A percentile compares a stretch with the other conserved stretches of the same genome.
phyloP scores from a whole-genome alignment of 1,140 invertebrate species.

The Aphelinus certus region DNA sequence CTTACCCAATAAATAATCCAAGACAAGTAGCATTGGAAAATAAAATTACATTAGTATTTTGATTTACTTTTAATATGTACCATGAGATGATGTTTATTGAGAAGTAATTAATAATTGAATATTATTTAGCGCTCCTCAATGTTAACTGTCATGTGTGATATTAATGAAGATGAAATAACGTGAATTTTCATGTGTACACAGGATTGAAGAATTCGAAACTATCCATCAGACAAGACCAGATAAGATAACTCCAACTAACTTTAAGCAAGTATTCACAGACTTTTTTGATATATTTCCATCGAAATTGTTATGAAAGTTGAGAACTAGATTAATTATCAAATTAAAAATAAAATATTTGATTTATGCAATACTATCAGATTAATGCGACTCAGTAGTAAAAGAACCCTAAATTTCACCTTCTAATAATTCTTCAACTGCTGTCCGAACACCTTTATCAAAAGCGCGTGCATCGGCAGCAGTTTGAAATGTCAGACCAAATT shows the following conservation, averaged over 20 bases:
- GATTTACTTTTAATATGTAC: not conserved
- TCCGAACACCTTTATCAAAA: constrained; percentile 91
- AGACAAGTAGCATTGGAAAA: constrained; percentile 46
- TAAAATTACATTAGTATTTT: constrained; percentile 27
- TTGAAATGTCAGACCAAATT: constrained; percentile 95
- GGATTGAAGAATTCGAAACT: too few species aligned
- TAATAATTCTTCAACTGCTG: constrained; percentile 88
- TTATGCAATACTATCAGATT: too few species aligned
- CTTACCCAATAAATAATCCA: constrained; percentile 50
- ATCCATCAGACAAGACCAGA: too few species aligned
- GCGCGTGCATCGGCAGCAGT: constrained; percentile 92
- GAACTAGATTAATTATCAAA: too few species aligned
- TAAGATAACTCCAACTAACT: not conserved
- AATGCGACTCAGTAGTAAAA: not conserved
- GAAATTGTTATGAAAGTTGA: not conserved
- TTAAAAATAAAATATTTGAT: too few species aligned
- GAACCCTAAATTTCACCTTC: constrained; percentile 73
- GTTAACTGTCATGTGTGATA: too few species aligned
- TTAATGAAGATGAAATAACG: too few species aligned
- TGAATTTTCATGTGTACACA: too few species aligned
- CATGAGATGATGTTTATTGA: too few species aligned
- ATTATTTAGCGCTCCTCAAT: too few species aligned
- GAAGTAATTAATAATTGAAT: too few species aligned
- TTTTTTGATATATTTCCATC: not conserved
- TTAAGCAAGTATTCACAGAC: not conserved